A percentile compares a stretch with the other conserved stretches of the same genome.
Conservation (phyloP, 2,113 vertebrate genomes). For the Tyto alba region DNA sequence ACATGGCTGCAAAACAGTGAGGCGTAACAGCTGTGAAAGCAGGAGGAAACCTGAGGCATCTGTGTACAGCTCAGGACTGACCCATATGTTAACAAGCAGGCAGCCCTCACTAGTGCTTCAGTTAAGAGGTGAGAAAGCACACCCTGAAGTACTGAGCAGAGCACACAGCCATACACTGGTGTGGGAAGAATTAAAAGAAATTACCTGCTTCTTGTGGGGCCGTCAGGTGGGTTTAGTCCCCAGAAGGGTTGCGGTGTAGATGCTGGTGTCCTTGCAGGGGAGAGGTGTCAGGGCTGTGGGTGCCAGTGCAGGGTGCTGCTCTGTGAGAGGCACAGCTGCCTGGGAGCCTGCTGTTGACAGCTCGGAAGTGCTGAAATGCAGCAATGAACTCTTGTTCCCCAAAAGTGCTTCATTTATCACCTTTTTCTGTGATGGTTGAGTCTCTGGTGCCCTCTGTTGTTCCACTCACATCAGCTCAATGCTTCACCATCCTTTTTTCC, state of each 20-base stretch:
- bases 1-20: not conserved
- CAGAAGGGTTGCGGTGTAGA: not conserved
- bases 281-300: fast-evolving
- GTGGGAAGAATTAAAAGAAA: not conserved
- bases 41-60: not conserved
- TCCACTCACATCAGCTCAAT: fast-evolving
- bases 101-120: too few species aligned
- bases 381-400: not conserved
- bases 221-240: not conserved
- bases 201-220: not conserved
- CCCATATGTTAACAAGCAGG: fast-evolving
- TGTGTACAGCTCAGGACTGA: not conserved
- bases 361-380: not conserved
- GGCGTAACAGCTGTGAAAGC: not conserved
- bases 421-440: fast-evolving
- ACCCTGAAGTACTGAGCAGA: not conserved
- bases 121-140: not conserved
- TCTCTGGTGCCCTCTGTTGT: conserved; percentile 44
- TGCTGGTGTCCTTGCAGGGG: fast-evolving
- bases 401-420: not conserved
- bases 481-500: not conserved
- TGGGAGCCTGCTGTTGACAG: not conserved
- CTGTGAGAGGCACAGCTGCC: not conserved
- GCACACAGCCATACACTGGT: fast-evolving
- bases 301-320: fast-evolving